phyloP scores from a whole-genome alignment of 2,797 vertebrate genomes.

The Anolis apletophallus region DNA sequence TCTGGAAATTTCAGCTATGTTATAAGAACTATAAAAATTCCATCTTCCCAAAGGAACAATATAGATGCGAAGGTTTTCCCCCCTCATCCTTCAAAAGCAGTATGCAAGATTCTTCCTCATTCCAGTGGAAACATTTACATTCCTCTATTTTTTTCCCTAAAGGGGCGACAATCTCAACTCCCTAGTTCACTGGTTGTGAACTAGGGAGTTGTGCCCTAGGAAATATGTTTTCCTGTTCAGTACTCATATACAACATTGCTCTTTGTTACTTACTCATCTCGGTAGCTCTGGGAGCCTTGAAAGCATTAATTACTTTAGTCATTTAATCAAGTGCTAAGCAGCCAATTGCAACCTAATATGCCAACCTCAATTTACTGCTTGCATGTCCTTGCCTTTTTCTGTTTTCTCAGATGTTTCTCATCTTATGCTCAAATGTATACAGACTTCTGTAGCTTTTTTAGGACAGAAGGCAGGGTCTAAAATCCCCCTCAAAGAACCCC shows the following conservation, averaged over 20 bases:
- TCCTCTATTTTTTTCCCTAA: conserved; percentile 6
- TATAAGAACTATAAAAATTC: not conserved
- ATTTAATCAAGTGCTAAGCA: conserved; percentile 57
- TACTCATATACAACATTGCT: conserved; percentile 20
- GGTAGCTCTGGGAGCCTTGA: conserved; percentile 34
- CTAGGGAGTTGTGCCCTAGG: not conserved
- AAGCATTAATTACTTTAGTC: conserved; percentile 47
- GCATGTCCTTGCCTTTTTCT: conserved; percentile 42
- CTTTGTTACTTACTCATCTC: conserved; percentile 30
- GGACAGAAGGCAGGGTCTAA: conserved; percentile 6
- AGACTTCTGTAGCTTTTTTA: conserved; percentile 10
- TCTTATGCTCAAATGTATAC: not conserved
- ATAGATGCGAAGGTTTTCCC: too few species aligned
- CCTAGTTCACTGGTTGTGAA: not conserved
- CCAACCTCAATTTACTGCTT: conserved; percentile 47
- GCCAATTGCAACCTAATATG: conserved; percentile 50
- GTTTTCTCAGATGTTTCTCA: conserved; percentile 44
- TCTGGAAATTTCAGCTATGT: too few species aligned
- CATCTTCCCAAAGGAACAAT: too few species aligned
- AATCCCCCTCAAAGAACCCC: too few species aligned
- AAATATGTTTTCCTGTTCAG: conserved; percentile 27
- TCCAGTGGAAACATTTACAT: not conserved
- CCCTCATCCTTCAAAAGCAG: not conserved
- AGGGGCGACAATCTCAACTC: not conserved
- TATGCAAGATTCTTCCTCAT: not conserved